Percentiles rank a stretch among this genome's conserved stretches.
Conservation (phyloP, 92 coral and sea anemone species). For the Porites divaricata region DNA sequence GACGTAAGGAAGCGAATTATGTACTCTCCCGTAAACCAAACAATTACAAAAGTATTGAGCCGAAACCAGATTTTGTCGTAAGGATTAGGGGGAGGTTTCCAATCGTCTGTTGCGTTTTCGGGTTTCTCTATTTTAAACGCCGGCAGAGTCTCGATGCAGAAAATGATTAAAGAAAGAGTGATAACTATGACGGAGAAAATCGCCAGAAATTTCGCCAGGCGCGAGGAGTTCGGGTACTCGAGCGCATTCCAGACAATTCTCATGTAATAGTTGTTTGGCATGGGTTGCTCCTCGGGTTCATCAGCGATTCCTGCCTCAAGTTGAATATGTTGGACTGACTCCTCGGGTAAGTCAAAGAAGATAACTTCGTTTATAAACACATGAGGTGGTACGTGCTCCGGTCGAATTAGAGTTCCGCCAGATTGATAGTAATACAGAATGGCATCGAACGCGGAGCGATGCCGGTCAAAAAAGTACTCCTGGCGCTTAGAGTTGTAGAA, state of each 20-base stretch:
- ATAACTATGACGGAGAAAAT: constrained; percentile 91
- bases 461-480: constrained; percentile 96
- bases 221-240: constrained; percentile 90
- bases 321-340: constrained; percentile 82
- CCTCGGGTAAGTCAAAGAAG: constrained; percentile 93
- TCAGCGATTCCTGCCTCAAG: constrained; percentile 95
- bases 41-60: constrained; percentile 85
- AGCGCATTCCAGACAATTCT: constrained; percentile 83
- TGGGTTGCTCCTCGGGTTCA: constrained; percentile 88
- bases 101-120: constrained; percentile 51
- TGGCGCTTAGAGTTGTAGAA: constrained; percentile 79
- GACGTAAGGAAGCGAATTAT: constrained; percentile 84
- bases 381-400: constrained; percentile 97
- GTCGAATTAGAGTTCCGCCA: constrained; percentile 93
- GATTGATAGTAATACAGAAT: constrained; percentile 94
- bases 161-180: constrained; percentile 86
- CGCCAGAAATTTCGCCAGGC: constrained; percentile 86
- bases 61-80: constrained; percentile 83
- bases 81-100: constrained; percentile 71
- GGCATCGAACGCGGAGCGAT: constrained; percentile 95
- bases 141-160: constrained; percentile 96
- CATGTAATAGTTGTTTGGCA: constrained; percentile 83
- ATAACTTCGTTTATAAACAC: constrained; percentile 96
- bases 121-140: constrained; percentile 44
- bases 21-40: constrained; percentile 92